Percentiles rank a stretch among this genome's conserved stretches.
These are phyloP conservation scores for Platysteira castanea DNA, from an alignment of 2,113 vertebrate genomes.

Conservation along the genomic window DNA sequence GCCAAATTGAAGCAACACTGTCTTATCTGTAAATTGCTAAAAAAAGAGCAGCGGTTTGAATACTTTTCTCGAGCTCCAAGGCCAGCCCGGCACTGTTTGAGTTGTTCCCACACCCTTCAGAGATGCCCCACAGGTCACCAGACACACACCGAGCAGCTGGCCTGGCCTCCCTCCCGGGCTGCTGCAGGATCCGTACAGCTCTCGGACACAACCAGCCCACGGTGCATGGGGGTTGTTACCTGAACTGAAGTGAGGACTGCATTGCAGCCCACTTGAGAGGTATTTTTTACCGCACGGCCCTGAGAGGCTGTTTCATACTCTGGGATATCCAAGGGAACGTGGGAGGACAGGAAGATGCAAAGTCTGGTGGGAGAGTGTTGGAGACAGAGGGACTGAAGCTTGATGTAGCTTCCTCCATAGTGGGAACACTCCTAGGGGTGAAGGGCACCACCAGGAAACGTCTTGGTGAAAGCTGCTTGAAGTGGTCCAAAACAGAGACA, in stretches of 20 bases:
- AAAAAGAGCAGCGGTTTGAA: not conserved
- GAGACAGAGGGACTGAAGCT: not conserved
- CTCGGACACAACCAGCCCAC: not conserved
- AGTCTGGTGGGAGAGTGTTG: not conserved
- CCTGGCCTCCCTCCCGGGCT: not conserved
- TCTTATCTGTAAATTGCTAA: not conserved
- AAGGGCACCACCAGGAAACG: not conserved
- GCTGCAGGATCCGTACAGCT: rapidly evolving
- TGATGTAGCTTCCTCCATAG: not conserved
- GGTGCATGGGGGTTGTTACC: not conserved
- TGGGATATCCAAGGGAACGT: not conserved
- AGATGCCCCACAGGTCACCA: not conserved
- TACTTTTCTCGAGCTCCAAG: not conserved
- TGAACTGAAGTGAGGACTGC: not conserved
- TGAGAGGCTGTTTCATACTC: not conserved
- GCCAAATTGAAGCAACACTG: not conserved
- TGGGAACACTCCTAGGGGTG: not conserved
- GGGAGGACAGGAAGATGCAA: not conserved
- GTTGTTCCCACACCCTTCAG: not conserved
- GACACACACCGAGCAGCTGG: not conserved
- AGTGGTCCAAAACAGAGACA: not conserved
- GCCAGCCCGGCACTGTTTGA: not conserved
- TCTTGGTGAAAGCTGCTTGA: not conserved
- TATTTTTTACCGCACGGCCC: not conserved
- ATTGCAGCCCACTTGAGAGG: not conserved